Base-by-base conservation (phyloP, 2,113 vertebrate species). In the Cephalopterus ornatus region DNA sequence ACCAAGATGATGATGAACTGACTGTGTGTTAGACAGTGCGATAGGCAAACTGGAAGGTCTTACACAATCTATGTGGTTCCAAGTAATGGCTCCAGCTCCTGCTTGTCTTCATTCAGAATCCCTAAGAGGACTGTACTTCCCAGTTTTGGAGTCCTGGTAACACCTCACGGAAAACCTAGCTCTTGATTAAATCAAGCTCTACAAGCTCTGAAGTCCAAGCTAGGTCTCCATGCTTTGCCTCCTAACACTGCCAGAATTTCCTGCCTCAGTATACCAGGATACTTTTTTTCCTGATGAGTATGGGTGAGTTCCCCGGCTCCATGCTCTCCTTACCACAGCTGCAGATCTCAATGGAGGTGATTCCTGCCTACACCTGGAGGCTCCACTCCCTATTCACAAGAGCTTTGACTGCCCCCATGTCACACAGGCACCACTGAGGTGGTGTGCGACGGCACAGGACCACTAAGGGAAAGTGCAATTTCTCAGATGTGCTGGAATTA, bases 381-480 rank as follows among this genome's bases (percentile, higher is more conserved):
- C 33, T 61, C 11, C 20, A 14, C 18, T 61, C 1, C 1, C 41
- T 14, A 23, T 22, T 55, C 1, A 0, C 53, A 46, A 49, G 53
- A 44, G 71, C 53, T 73, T 67, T 0, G 4, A 30, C 5, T 47
- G 59, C 10, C n/a, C 44, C 33, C 35, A 44, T 44, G 19, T 33
- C 37, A 44, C 47, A 78, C 12, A 46, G 11, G 3, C 17, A 27
- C 13, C 0, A 6, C 44, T 39, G 16, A 88, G 44, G 28, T 12
- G 18, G 9, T 44, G 8, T 24, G 32, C 1, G 1, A 50, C 12
- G 55, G 33, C 53, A 47, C 7, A 33, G 70, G n/a, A 72, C 37
- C 12, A 4, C 37, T 12, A 30, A 2, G 3, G 44, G 24, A 44
- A 76, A 68, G 28, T 32, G 37, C 0, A 4, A 49, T 49, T 79